Evolutionary conservation across 2,888 invertebrate species (phyloP).

Genomic region (Arctia plantaginis): DNA sequence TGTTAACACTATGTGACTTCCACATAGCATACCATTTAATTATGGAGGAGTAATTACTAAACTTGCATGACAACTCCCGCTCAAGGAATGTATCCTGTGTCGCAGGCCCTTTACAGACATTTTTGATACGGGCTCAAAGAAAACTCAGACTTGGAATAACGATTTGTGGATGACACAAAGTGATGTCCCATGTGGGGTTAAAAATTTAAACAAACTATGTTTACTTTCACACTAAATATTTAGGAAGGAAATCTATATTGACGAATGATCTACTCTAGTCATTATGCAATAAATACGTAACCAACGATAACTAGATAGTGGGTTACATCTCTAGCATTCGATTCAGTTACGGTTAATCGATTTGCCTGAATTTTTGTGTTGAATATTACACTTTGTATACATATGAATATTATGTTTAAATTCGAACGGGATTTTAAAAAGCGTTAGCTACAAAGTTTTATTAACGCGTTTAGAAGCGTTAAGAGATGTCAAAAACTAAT

Average conservation of each 20-base stretch:
- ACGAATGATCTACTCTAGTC: conserved; percentile 7
- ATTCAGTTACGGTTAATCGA: conserved; percentile 36
- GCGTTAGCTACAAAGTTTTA: no score
- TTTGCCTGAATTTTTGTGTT: conserved; percentile 36
- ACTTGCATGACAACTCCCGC: no score
- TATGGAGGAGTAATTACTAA: no score
- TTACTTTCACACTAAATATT: not conserved
- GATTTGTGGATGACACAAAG: no score
- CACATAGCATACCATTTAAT: no score
- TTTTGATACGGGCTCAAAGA: no score
- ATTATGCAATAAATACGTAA: conserved; percentile 31
- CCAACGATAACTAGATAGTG: conserved; percentile 14
- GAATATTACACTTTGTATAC: conserved; percentile 21
- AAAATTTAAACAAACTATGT: not conserved
- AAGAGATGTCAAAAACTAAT: no score
- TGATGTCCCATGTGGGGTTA: not conserved
- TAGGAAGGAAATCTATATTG: conserved; percentile 11
- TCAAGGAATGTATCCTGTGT: no score
- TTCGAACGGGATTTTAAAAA: no score
- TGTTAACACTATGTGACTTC: not conserved
- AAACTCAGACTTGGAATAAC: no score
- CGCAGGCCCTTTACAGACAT: no score
- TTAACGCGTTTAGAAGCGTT: no score
- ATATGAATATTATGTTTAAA: conserved; percentile 2
- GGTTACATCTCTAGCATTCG: conserved; percentile 41